Conservation (phyloP, 2,113 vertebrate genomes). For the Rhinoderma darwinii region DNA sequence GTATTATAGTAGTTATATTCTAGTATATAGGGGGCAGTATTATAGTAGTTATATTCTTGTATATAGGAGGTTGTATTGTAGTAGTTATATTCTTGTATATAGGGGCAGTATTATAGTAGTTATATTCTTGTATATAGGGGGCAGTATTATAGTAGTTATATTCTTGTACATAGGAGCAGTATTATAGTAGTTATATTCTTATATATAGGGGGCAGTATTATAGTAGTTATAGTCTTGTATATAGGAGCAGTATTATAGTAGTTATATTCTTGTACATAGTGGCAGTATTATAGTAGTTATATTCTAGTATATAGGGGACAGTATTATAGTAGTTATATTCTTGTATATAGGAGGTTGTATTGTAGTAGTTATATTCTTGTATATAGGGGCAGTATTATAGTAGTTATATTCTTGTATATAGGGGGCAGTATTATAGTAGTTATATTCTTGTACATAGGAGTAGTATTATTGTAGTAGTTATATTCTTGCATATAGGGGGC, state of each 20-base stretch:
- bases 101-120: conserved; percentile 6
- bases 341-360: not conserved
- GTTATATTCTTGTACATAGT: conserved; percentile 7
- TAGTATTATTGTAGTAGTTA: conserved; percentile 8
- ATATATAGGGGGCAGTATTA: not conserved
- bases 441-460: not conserved
- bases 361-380: conserved; percentile 12
- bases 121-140: conserved; percentile 4
- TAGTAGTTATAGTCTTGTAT: conserved; percentile 3
- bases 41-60: conserved; percentile 10
- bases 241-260: not conserved
- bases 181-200: conserved; percentile 5
- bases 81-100: conserved; percentile 3
- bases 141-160: conserved; percentile 8
- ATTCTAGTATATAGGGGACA: not conserved
- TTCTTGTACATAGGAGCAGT: not conserved
- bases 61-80: not conserved
- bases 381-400: conserved; percentile 2
- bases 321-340: conserved; percentile 14
- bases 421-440: conserved; percentile 6
- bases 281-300: not conserved
- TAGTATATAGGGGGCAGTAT: not conserved
- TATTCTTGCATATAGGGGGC: not conserved
- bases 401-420: conserved; percentile 9
- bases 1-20: conserved; percentile 16